Evolutionary conservation across 53 echinoderm and acorn worm species (phyloP).

Genomic region (Paelopatides confundens): DNA sequence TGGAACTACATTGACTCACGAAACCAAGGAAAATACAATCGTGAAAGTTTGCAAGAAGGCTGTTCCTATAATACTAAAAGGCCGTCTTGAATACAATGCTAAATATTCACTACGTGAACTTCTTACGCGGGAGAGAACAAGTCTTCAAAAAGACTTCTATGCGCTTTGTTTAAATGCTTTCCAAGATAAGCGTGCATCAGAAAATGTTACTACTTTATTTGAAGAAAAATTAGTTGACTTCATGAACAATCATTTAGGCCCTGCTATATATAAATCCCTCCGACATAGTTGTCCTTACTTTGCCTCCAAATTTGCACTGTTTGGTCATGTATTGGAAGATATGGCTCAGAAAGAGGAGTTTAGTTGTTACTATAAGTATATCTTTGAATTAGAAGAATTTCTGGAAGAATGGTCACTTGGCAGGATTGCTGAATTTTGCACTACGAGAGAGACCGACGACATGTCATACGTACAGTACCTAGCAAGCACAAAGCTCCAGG

Average conservation of each 20-base stretch:
- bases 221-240: constrained; percentile 1
- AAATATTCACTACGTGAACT: neutral
- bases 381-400: constrained; percentile 12
- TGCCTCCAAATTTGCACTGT: constrained; percentile 21
- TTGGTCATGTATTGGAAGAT: constrained; percentile 33
- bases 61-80: constrained; percentile 1
- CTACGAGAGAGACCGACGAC: neutral
- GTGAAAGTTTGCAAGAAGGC: neutral
- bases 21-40: constrained; percentile 13
- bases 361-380: neutral
- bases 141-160: constrained; percentile 5
- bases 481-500: neutral
- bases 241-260: neutral
- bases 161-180: constrained; percentile 20
- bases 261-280: constrained; percentile 3
- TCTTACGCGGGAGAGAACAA: constrained; percentile 15
- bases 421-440: constrained; percentile 20
- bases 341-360: constrained; percentile 40
- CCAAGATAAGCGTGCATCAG: constrained; percentile 21
- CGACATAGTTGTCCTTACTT: constrained; percentile 7
- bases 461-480: neutral
- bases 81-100: neutral
- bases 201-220: neutral
- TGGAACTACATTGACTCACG: neutral
- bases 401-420: neutral